Evolutionary conservation across 2,888 invertebrate species (phyloP), one percentile per base, ranked within the genome.

Genomic region (Drosophila imparisetae): DNA sequence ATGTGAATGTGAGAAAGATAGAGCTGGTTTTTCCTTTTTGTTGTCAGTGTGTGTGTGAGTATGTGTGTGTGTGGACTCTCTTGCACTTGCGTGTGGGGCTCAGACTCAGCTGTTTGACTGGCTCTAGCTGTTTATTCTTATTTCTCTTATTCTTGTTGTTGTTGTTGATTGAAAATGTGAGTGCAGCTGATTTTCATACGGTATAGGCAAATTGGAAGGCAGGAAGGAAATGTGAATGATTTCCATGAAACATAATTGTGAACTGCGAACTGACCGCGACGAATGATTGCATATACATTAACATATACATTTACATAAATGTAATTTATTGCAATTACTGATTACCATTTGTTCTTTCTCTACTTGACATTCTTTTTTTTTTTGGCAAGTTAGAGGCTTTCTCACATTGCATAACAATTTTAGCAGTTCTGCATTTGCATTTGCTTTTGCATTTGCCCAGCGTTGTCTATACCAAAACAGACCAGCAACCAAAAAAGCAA

Each of bases 381-480:
- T 74, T 76, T 54, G 61, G 32, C 60, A 64, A 66, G 55, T 78
- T 75, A 61, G 42, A 63, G 66, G 50, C 69, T 67, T 45, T 70
- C 62, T 72, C 54, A 65, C 52, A 73, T 86, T 86, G 82, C 84
- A 86, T 84, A 84, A 84, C 71, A 61, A 65, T 76, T 69, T 78
- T 68, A 83, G 86, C 82, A 82, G 72, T 82, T 83, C 78, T 81
- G 72, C 61, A 64, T 76, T 77, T 80, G 78, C 45, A 45, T 82
- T 83, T 78, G 75, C 78, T 78, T 82, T 84, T 84, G 84, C 82
- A 83, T 86, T 81, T 83, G 63, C 77, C 80, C 65, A 77, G 77
- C 54, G 57, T 73, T 66, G 55, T 68, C 68, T 71, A 66, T 36
- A 62, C 62, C 54, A 54, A 58, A 72, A 67, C 70, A 67, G 66